A percentile compares a stretch with the other conserved stretches of the same genome.
These are phyloP conservation scores for Acropora yongei DNA, from an alignment of 64 coral and sea anemone species.

Conservation along the genomic window DNA sequence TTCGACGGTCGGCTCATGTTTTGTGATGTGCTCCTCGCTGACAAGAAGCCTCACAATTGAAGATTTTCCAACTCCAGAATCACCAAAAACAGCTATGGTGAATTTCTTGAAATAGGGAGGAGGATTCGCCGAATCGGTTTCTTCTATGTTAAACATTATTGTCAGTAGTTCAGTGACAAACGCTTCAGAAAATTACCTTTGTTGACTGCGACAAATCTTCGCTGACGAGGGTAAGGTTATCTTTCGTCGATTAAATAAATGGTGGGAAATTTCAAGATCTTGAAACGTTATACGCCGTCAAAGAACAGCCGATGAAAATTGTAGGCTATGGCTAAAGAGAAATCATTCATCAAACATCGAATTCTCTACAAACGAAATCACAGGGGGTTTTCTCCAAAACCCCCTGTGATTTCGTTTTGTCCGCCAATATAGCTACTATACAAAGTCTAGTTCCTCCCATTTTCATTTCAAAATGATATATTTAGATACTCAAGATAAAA, in stretches of 20 bases:
- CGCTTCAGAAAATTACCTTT: neutral
- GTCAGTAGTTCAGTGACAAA: neutral
- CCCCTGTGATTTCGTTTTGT: too few species aligned
- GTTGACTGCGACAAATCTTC: neutral
- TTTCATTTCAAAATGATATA: too few species aligned
- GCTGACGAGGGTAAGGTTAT: too few species aligned
- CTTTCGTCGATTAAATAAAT: too few species aligned
- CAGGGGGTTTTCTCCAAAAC: too few species aligned
- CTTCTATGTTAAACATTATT: neutral
- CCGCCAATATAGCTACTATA: too few species aligned
- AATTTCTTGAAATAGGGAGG: conserved; percentile 47
- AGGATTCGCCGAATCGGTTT: neutral
- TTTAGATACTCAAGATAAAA: too few species aligned
- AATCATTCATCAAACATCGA: too few species aligned
- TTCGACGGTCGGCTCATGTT: conserved; percentile 84
- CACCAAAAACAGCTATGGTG: conserved; percentile 90
- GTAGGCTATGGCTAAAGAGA: neutral
- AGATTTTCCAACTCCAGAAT: conserved; percentile 84
- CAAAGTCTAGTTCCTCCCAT: too few species aligned
- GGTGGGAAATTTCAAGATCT: too few species aligned
- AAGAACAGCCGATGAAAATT: neutral
- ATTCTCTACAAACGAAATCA: too few species aligned
- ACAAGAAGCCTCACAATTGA: conserved; percentile 75
- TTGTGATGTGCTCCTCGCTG: conserved; percentile 36
- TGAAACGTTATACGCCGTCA: neutral